Conservation (phyloP, 2,113 vertebrate species). For the Silurus meridionalis region DNA sequence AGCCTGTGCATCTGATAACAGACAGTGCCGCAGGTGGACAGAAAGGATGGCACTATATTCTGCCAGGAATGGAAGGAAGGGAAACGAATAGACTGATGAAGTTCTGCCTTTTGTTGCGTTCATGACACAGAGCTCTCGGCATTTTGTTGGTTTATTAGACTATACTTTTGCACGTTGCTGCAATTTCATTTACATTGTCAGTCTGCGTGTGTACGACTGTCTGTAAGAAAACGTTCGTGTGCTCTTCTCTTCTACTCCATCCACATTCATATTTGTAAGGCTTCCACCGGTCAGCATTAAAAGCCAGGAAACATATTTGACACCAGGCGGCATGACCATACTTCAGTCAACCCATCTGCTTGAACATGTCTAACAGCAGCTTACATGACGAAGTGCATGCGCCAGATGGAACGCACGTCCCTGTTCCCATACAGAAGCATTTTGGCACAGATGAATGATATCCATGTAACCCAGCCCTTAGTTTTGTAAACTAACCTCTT, state of each 20-base stretch:
- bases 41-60: slow-evolving; percentile 15
- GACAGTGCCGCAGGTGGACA: not conserved
- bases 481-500: slow-evolving; percentile 64
- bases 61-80: slow-evolving; percentile 60
- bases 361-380: slow-evolving; percentile 42
- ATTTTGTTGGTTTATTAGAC: not conserved
- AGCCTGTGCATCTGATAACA: slow-evolving; percentile 17
- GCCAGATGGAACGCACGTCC: slow-evolving; percentile 64
- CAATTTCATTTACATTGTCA: slow-evolving; percentile 20
- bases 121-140: slow-evolving; percentile 60
- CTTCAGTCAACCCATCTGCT: slow-evolving; percentile 37
- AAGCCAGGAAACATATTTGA: not conserved
- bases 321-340: slow-evolving; percentile 34
- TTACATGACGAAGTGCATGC: slow-evolving; percentile 60
- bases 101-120: slow-evolving; percentile 65
- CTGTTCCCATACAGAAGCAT: slow-evolving; percentile 42
- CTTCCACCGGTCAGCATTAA: slow-evolving; percentile 2
- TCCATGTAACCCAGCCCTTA: slow-evolving; percentile 45
- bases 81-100: slow-evolving; percentile 68
- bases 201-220: slow-evolving; percentile 35
- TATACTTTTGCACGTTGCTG: not conserved
- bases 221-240: not conserved
- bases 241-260: slow-evolving; percentile 10
- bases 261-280: slow-evolving; percentile 1
- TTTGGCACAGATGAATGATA: slow-evolving; percentile 55